A percentile compares a stretch with the other conserved stretches of the same genome.
phyloP scores from a whole-genome alignment of 2,797 vertebrate genomes.

The Chelon labrosus region DNA sequence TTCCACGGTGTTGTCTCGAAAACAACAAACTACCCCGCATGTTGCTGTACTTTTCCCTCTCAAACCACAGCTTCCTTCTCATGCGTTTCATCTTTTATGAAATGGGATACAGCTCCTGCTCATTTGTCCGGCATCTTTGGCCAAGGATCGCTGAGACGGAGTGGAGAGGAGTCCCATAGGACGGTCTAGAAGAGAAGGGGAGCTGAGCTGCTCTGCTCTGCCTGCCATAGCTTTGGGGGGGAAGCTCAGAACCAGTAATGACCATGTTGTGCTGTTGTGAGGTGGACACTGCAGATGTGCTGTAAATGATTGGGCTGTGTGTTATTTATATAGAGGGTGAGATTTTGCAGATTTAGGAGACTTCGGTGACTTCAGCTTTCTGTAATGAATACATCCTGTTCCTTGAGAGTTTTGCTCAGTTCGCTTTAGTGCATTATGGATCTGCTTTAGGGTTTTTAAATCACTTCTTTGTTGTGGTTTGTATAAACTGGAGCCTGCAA shows the following conservation, averaged over 20 bases:
- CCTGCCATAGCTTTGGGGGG: slow-evolving; percentile 46
- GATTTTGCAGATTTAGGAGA: not conserved
- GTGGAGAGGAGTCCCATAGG: slow-evolving; percentile 59
- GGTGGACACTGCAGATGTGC: slow-evolving; percentile 17
- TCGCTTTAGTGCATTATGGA: no score
- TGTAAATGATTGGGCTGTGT: slow-evolving; percentile 19
- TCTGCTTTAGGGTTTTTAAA: no score
- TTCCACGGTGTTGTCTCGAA: slow-evolving; percentile 11
- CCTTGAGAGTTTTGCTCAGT: no score
- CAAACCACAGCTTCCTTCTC: slow-evolving; percentile 32
- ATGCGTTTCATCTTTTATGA: slow-evolving; percentile 45
- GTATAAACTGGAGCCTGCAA: no score
- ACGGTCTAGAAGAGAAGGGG: slow-evolving; percentile 38
- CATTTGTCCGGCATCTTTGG: slow-evolving; percentile 64
- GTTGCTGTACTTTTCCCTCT: slow-evolving; percentile 19
- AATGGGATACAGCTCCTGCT: slow-evolving; percentile 67
- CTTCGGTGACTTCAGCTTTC: no score
- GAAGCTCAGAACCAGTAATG: slow-evolving; percentile 57
- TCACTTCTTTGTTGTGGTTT: no score
- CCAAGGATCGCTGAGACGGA: slow-evolving; percentile 62
- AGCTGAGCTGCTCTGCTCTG: slow-evolving; percentile 65
- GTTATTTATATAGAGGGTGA: slow-evolving; percentile 21
- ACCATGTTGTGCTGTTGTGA: slow-evolving; percentile 30
- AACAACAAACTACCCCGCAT: slow-evolving; percentile 28
- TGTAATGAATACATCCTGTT: no score